phyloP scores from a whole-genome alignment of 2,888 invertebrate genomes.

The Venustoraphidia nigricollis region DNA sequence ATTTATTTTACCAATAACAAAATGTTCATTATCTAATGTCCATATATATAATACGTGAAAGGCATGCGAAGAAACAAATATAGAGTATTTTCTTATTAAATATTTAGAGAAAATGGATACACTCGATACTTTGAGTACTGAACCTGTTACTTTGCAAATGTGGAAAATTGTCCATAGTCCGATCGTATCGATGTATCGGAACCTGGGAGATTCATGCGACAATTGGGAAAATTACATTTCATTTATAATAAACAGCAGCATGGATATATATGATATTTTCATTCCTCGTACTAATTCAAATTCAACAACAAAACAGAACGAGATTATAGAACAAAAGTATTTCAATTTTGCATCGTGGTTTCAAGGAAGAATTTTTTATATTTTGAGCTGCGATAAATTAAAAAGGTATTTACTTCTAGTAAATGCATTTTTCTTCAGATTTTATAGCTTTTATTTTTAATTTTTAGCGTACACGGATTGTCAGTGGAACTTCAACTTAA shows the following conservation, averaged over 20 bases:
- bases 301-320: slow-evolving; percentile 31
- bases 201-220: slow-evolving; percentile 36
- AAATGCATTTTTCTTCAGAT: slow-evolving; percentile 11
- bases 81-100: too few relatives aligned
- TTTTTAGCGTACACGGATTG: slow-evolving; percentile 33
- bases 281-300: slow-evolving; percentile 32
- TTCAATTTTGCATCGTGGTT: slow-evolving; percentile 48
- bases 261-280: slow-evolving; percentile 37
- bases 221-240: slow-evolving; percentile 39
- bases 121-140: slow-evolving; percentile 2
- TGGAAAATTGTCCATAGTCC: slow-evolving; percentile 52
- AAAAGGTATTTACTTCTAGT: slow-evolving; percentile 25
- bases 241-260: slow-evolving; percentile 37
- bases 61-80: too few relatives aligned
- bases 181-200: slow-evolving; percentile 38
- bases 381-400: slow-evolving; percentile 38
- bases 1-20: too few relatives aligned
- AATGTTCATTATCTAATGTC: too few relatives aligned
- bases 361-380: slow-evolving; percentile 47
- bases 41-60: too few relatives aligned
- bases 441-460: slow-evolving; percentile 10
- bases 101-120: slow-evolving; percentile 6
- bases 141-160: slow-evolving; percentile 22
- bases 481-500: slow-evolving; percentile 39
- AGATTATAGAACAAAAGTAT: slow-evolving; percentile 22